Evolutionary conservation across 1,140 invertebrate genomes (phyloP).

Genomic region (Lethrus apterus): DNA sequence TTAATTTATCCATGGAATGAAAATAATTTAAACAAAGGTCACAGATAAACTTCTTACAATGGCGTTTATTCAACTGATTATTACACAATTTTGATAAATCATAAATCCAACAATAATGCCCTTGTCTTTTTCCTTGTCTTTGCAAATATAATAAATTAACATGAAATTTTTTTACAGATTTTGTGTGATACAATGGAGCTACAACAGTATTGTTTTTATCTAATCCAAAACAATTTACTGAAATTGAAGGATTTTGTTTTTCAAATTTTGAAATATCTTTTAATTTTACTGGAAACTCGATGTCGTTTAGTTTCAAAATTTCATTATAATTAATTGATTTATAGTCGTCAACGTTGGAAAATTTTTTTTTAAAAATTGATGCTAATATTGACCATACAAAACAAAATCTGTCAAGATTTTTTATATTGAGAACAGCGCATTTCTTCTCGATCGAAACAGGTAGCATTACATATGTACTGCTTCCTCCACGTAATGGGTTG

Average conservation of each 20-base stretch:
- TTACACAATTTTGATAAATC: background rate
- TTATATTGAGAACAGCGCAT: conserved; percentile 17
- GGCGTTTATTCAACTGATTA: background rate
- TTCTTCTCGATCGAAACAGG: conserved; percentile 8
- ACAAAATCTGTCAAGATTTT: conserved; percentile 20
- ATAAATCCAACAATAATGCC: background rate
- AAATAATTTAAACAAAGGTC: conserved; percentile 37
- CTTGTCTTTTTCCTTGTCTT: no score
- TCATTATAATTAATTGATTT: conserved; percentile 17
- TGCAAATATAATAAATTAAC: no score
- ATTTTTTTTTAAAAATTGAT: conserved; percentile 10
- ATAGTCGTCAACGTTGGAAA: conserved; percentile 8
- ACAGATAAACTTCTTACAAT: conserved; percentile 17
- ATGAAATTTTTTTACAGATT: no score
- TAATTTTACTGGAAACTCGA: conserved; percentile 17
- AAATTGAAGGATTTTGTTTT: no score
- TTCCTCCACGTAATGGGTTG: conserved; percentile 18
- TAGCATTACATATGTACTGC: conserved; percentile 4
- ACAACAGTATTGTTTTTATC: no score
- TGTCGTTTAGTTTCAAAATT: conserved; percentile 16
- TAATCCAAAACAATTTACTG: no score
- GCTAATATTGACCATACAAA: conserved; percentile 21
- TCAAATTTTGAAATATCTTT: conserved; percentile 17
- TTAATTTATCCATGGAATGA: conserved; percentile 19
- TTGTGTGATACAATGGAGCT: no score